These are phyloP conservation scores for Lanistes nyassanus DNA, from an alignment of 1,140 invertebrate species.

Conservation along the genomic window DNA sequence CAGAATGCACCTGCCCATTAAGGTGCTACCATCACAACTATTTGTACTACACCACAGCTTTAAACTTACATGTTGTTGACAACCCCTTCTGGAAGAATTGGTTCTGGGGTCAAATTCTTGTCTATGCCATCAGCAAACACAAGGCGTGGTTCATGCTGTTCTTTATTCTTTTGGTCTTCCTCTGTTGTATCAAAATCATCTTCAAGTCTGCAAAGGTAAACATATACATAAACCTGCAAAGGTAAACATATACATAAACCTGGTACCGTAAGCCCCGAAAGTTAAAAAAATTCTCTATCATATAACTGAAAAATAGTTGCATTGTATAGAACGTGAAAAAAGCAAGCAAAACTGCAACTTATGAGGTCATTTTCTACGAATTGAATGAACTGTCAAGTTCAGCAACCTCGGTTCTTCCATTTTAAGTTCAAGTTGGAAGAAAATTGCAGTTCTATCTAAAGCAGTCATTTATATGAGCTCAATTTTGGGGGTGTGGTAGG, in stretches of 20 bases:
- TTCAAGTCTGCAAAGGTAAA: not conserved
- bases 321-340: not conserved
- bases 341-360: not conserved
- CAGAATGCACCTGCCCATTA: not conserved
- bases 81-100: constrained; percentile 12
- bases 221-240: not conserved
- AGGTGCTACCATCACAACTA: too few species aligned
- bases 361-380: not conserved
- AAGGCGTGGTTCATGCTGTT: not conserved
- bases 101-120: not conserved
- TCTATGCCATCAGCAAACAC: not conserved
- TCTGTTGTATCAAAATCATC: not conserved
- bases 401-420: too few species aligned
- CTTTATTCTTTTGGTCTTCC: not conserved
- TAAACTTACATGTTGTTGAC: constrained; percentile 18
- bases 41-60: too few species aligned
- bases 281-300: too few species aligned
- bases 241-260: not conserved
- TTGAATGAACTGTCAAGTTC: not conserved
- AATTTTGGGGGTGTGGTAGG: too few species aligned
- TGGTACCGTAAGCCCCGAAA: too few species aligned
- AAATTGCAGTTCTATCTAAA: too few species aligned
- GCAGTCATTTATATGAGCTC: too few species aligned
- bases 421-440: too few species aligned
- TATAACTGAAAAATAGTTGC: not conserved